These are phyloP conservation scores for Venustoraphidia nigricollis DNA, from an alignment of 2,888 invertebrate genomes.

Conservation along the genomic window DNA sequence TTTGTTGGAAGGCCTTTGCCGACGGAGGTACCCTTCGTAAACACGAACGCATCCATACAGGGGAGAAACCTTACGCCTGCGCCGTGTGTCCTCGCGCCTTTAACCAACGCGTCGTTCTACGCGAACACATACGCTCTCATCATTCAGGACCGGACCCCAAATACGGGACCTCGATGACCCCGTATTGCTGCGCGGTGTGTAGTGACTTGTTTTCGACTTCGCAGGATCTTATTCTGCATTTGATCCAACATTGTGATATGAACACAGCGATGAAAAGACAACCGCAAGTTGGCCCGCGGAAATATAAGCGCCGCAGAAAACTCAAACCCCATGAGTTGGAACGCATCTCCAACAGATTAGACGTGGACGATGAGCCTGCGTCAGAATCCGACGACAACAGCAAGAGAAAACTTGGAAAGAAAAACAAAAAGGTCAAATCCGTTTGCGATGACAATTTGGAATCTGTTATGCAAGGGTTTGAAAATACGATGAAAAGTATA, in stretches of 20 bases:
- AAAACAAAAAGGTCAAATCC: slow-evolving; percentile 16
- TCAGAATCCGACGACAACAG: slow-evolving; percentile 26
- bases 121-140: slow-evolving; percentile 74
- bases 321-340: slow-evolving; percentile 47
- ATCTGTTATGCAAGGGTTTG: slow-evolving; percentile 30
- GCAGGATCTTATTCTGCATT: slow-evolving; percentile 61
- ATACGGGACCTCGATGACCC: slow-evolving; percentile 41
- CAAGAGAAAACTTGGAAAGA: slow-evolving; percentile 23
- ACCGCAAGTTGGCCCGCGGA: slow-evolving; percentile 62
- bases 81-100: slow-evolving; percentile 77
- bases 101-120: slow-evolving; percentile 70
- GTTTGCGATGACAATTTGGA: slow-evolving; percentile 26
- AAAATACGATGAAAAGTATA: slow-evolving; percentile 31
- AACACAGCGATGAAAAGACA: slow-evolving; percentile 69
- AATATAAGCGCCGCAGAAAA: slow-evolving; percentile 67
- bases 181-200: slow-evolving; percentile 65
- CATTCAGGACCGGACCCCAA: slow-evolving; percentile 69
- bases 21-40: slow-evolving; percentile 75
- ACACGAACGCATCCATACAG: slow-evolving; percentile 75
- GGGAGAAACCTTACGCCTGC: slow-evolving; percentile 75
- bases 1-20: slow-evolving; percentile 80
- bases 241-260: slow-evolving; percentile 73
- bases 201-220: slow-evolving; percentile 53
- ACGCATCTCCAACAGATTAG: slow-evolving; percentile 23
- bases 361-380: slow-evolving; percentile 13